Base-by-base conservation (phyloP, 2,888 invertebrate genomes). In the Formica aserva region DNA sequence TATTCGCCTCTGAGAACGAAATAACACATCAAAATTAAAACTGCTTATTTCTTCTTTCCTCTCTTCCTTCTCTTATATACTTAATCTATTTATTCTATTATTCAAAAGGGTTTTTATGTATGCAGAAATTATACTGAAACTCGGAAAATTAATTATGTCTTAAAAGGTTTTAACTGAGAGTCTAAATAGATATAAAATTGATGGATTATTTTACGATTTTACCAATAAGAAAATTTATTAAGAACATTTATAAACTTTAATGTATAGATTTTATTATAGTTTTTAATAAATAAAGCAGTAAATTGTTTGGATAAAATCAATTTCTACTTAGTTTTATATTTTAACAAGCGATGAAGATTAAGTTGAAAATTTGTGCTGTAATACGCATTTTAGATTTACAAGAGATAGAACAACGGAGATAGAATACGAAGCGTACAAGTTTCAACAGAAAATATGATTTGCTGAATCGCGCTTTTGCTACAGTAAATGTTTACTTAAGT, bases 1-100 rank as follows among this genome's bases (percentile, higher is more conserved):
- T 41, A 41, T 32, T 62, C 5, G 65, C 15, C 38, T 22, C 22
- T 15, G 48, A 41, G 11, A 29, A 15, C 62, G 57, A 76, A 66
- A 60, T 77, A 57, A 78, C 62, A 57, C 11, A 72, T 41, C 57
- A 76, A 35, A 62, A 72, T 77, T 72, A 63, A 82, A 85, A 15
- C 52, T 67, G 67, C 38, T 65, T 63, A 63, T 63, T 55, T 32
- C 65, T 45, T 52, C 13, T 71, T 55, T 26, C 1, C 3, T 45
- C 18, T 32, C n/a, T 52, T 11, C 65, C 62, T n/a, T 1, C 3
- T 35, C 22, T 32, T 26, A 15, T 1, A 8, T 35, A n/a, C 8
- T 78, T 57, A 69, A 77, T 52, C 26, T 66, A 38, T 26, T 66
- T n/a, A 62, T 15, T 48, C 48, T 78, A 65, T 65, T 83, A 65